Conservation (phyloP, 2,888 invertebrate species). For the Tethea ocularis region DNA sequence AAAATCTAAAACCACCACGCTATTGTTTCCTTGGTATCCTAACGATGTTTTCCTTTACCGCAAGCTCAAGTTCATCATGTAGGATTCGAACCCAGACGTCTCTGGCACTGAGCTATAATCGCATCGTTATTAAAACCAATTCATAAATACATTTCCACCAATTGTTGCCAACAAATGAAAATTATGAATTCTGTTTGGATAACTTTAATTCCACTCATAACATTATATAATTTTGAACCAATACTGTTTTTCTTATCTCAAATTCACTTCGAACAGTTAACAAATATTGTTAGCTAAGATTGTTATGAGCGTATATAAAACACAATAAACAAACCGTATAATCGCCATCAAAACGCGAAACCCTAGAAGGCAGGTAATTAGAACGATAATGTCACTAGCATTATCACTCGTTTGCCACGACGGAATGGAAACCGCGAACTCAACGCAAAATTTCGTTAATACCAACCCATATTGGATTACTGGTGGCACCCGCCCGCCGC, state of each 20-base stretch:
- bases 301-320: slow-evolving; percentile 3
- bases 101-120: too few species aligned
- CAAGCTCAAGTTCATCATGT: too few species aligned
- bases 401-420: slow-evolving; percentile 43
- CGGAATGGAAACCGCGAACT: slow-evolving; percentile 50
- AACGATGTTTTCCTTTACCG: too few species aligned
- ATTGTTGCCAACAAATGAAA: too few species aligned
- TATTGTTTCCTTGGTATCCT: too few species aligned
- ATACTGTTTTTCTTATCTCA: background rate
- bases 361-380: slow-evolving; percentile 42
- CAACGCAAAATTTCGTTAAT: slow-evolving; percentile 68
- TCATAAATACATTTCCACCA: too few species aligned
- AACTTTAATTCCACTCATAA: too few species aligned
- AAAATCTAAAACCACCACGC: too few species aligned
- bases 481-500: slow-evolving; percentile 63
- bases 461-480: slow-evolving; percentile 76
- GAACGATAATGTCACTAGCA: slow-evolving; percentile 44
- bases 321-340: slow-evolving; percentile 25
- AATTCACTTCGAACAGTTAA: background rate
- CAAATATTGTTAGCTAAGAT: background rate
- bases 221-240: background rate
- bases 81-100: too few species aligned
- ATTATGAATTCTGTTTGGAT: too few species aligned
- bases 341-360: slow-evolving; percentile 30
- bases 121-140: too few species aligned